A percentile compares a stretch with the other conserved stretches of the same genome.
phyloP scores from a whole-genome alignment of 2,113 vertebrate species.

The Melanotaenia duboulayi region DNA sequence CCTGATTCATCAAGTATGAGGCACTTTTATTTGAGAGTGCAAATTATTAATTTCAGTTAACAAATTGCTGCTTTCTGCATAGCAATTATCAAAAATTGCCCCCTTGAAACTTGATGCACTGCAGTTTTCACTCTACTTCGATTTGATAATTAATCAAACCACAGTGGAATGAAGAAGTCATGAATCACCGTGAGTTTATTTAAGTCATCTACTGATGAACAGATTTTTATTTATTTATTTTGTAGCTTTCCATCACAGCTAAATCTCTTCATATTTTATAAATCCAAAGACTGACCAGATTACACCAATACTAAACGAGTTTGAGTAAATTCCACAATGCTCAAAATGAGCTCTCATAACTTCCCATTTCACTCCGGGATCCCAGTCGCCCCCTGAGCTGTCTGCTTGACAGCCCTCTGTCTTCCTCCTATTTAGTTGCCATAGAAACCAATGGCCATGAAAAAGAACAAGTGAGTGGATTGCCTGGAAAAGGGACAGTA shows the following conservation, averaged over 20 bases:
- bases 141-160: conserved; percentile 7
- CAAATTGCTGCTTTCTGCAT: conserved; percentile 26
- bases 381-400: conserved; percentile 36
- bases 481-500: conserved; percentile 44
- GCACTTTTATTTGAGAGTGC: conserved; percentile 8
- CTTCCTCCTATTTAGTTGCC: conserved; percentile 70
- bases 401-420: conserved; percentile 65
- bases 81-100: not conserved
- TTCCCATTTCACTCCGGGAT: conserved; percentile 15
- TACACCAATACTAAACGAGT: conserved; percentile 5
- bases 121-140: not conserved
- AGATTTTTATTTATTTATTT: not conserved
- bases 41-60: conserved; percentile 24
- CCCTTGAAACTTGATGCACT: conserved; percentile 1
- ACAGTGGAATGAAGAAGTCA: not conserved
- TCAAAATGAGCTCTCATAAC: conserved; percentile 19
- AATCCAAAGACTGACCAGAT: not conserved
- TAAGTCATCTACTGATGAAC: not conserved
- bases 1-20: not conserved
- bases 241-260: not conserved
- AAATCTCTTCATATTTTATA: not conserved
- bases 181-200: not conserved
- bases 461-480: conserved; percentile 66
- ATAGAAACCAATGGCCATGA: conserved; percentile 73
- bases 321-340: not conserved